Evolutionary conservation across 2,888 invertebrate species (phyloP), one percentile per base, ranked within the genome.

Genomic region (Cybosia mesomella): DNA sequence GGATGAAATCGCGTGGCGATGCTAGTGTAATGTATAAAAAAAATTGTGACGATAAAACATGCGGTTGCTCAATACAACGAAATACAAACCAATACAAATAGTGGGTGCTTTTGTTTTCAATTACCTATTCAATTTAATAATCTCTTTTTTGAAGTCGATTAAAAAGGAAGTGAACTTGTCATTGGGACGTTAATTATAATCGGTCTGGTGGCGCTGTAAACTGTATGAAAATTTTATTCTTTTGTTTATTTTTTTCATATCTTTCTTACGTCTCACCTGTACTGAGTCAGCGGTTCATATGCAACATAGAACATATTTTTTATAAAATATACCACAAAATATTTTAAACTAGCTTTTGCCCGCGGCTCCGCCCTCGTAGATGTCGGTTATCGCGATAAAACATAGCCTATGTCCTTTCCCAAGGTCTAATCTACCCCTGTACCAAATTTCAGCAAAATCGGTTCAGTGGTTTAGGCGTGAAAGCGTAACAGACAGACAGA

Each of bases 101-200:
- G 66, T 77, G 74, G 28, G 28, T 58, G 79, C 73, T 67, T 43
- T 74, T 67, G 71, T 68, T 78, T 80, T 81, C 77, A 80, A 84
- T 80, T 83, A 76, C 82, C 69, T 81, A 74, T 78, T 85, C 85
- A 85, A 85, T 78, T 83, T 49, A 49, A n/a, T 49, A n/a, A n/a
- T 49, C 43, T 15, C 43, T 49, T 49, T 9, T n/a, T n/a, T n/a
- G 8, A 9, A 49, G n/a, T n/a, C 2, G 9, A 49, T 49, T 78
- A 74, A 74, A 78, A 81, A 87, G 89, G 90, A 91, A 88, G 80
- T 85, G 85, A 83, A 77, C 83, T 79, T 88, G 89, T 85, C 87
- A 89, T 85, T 86, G 85, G 89, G 91, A 92, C 92, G 92, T 92
- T 92, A 92, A 91, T 8, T 4, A 49, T n/a, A n/a, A n/a, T 49